These are phyloP conservation scores for Aleiodes alternator DNA, from an alignment of 2,888 invertebrate genomes.

Conservation along the genomic window DNA sequence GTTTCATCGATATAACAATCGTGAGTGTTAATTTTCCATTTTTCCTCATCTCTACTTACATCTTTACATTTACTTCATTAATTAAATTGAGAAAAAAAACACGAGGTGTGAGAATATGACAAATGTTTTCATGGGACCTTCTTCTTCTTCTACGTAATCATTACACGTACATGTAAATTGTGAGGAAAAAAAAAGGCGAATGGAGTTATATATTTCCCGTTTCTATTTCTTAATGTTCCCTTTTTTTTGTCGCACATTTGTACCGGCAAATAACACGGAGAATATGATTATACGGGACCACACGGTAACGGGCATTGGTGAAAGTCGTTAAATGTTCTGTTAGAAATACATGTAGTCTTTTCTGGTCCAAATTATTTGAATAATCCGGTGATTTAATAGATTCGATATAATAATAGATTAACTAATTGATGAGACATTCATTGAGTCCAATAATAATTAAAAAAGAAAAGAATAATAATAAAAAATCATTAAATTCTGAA, in stretches of 20 bases:
- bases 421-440: too few species aligned
- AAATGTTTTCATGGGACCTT: slow-evolving; percentile 1
- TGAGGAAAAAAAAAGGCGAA: slow-evolving; percentile 40
- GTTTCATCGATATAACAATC: slow-evolving; percentile 7
- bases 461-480: too few species aligned
- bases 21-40: slow-evolving; percentile 25
- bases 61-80: too few species aligned
- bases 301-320: slow-evolving; percentile 60
- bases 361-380: slow-evolving; percentile 22
- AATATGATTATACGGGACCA: slow-evolving; percentile 53
- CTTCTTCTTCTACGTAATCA: not conserved
- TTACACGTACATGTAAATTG: slow-evolving; percentile 38
- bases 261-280: slow-evolving; percentile 39
- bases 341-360: slow-evolving; percentile 49
- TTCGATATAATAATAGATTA: too few species aligned
- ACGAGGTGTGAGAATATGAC: too few species aligned
- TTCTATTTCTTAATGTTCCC: slow-evolving; percentile 18
- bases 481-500: too few species aligned
- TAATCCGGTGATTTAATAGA: too few species aligned
- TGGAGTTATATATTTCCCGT: slow-evolving; percentile 38
- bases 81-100: too few species aligned
- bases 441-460: too few species aligned
- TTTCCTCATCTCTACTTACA: not conserved
- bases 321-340: slow-evolving; percentile 60
- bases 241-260: slow-evolving; percentile 18